Conservation (phyloP, 2,888 invertebrate species). For the Agonum fuliginosum region DNA sequence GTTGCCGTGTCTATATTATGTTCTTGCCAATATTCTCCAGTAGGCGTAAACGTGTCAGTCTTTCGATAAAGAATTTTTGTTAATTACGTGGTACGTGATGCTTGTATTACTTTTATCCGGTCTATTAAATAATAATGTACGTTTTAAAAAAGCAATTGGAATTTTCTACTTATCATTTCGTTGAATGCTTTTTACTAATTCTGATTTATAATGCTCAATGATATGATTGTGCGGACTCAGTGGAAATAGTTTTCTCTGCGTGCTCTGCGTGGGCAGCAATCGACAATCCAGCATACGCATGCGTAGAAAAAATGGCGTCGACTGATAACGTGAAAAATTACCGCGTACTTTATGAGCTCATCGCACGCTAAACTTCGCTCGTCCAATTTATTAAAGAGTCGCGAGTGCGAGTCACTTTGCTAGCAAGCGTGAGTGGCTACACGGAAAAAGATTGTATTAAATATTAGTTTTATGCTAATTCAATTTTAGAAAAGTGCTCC, state of each 20-base stretch:
- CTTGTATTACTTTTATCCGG: too few species aligned
- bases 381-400: conserved; percentile 33
- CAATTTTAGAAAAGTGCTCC: conserved; percentile 44
- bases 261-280: background rate
- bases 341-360: conserved; percentile 17
- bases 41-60: too few species aligned
- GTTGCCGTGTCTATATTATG: too few species aligned
- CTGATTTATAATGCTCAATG: too few species aligned
- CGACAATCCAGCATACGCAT: background rate
- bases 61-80: too few species aligned
- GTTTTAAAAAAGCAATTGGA: too few species aligned
- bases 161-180: too few species aligned
- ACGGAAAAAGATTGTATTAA: conserved; percentile 27
- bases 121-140: too few species aligned
- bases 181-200: too few species aligned
- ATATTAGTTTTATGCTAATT: conserved; percentile 50
- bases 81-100: too few species aligned
- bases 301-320: conserved; percentile 25
- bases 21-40: too few species aligned
- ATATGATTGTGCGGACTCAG: too few species aligned
- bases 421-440: conserved; percentile 6
- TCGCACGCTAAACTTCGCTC: conserved; percentile 27
- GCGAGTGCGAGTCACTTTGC: background rate
- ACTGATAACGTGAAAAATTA: conserved; percentile 37
- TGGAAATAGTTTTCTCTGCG: background rate